Evolutionary conservation across 2,113 vertebrate species (phyloP).

Genomic region (Macquaria ambigua): DNA sequence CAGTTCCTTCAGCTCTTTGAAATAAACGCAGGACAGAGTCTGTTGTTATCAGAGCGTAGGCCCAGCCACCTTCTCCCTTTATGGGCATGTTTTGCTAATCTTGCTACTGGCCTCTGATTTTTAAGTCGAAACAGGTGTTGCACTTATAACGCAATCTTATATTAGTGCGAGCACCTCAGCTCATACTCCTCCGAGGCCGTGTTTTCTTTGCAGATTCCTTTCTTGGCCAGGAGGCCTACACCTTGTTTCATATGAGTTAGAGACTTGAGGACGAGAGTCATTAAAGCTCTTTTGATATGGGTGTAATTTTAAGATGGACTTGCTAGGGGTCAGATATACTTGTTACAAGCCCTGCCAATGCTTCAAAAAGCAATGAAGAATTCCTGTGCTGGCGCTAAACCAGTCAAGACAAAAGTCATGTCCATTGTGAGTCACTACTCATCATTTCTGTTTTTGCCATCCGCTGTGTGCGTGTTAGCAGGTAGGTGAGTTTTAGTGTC

Average conservation of each 20-base stretch:
- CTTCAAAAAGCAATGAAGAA: constrained; percentile 44
- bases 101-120: constrained; percentile 80
- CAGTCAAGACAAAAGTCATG: constrained; percentile 39
- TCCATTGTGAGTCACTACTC: constrained; percentile 54
- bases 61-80: constrained; percentile 82
- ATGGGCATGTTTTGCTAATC: constrained; percentile 86
- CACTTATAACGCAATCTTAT: constrained; percentile 67
- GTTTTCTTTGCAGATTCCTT: constrained; percentile 82
- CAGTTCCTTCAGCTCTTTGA: constrained; percentile 74
- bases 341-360: constrained; percentile 33
- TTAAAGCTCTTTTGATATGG: constrained; percentile 61
- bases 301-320: constrained; percentile 56
- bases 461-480: constrained; percentile 42
- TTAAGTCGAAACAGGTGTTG: constrained; percentile 85
- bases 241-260: constrained; percentile 62
- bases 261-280: constrained; percentile 54
- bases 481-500: constrained; percentile 62
- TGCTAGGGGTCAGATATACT: constrained; percentile 56
- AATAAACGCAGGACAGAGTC: constrained; percentile 59
- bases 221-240: constrained; percentile 53
- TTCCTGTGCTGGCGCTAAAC: constrained; percentile 33
- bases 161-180: constrained; percentile 68
- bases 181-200: constrained; percentile 53
- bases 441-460: constrained; percentile 54
- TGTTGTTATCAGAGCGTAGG: constrained; percentile 79